Conservation (phyloP, 2,888 invertebrate genomes). For the Pelosia muscerda region DNA sequence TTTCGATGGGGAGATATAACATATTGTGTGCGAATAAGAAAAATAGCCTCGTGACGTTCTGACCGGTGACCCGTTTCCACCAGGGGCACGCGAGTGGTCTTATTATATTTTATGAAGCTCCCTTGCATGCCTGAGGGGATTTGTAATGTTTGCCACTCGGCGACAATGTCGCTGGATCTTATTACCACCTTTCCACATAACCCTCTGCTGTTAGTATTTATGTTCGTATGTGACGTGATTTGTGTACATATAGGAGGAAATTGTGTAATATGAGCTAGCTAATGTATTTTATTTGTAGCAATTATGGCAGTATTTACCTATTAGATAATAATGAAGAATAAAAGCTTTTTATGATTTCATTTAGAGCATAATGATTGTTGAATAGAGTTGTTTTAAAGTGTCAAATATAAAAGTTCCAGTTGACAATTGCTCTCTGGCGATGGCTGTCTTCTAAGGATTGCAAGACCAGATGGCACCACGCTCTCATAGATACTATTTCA, state of each 20-base stretch:
- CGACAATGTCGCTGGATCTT: slow-evolving; percentile 70
- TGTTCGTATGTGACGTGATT: slow-evolving; percentile 48
- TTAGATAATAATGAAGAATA: neutral
- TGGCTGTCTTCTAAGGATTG: too few species aligned
- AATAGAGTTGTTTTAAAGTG: too few species aligned
- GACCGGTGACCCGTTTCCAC: slow-evolving; percentile 68
- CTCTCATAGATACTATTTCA: too few species aligned
- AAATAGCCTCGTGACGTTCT: slow-evolving; percentile 38
- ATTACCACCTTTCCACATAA: slow-evolving; percentile 70
- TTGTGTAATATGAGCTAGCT: slow-evolving; percentile 35
- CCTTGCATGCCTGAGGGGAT: slow-evolving; percentile 71
- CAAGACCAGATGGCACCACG: too few species aligned
- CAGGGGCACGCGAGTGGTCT: slow-evolving; percentile 68
- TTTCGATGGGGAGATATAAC: slow-evolving; percentile 8
- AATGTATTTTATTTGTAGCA: slow-evolving; percentile 29
- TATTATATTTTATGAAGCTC: slow-evolving; percentile 83
- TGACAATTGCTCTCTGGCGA: too few species aligned
- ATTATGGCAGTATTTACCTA: neutral
- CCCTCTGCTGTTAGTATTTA: slow-evolving; percentile 65
- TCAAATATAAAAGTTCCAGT: too few species aligned
- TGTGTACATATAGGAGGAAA: slow-evolving; percentile 37
- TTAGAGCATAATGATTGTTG: neutral
- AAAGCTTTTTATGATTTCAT: neutral
- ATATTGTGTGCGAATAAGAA: slow-evolving; percentile 26
- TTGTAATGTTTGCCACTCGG: slow-evolving; percentile 71